Evolutionary conservation across 2,888 invertebrate species (phyloP).

Genomic region (Polyommatus icarus): DNA sequence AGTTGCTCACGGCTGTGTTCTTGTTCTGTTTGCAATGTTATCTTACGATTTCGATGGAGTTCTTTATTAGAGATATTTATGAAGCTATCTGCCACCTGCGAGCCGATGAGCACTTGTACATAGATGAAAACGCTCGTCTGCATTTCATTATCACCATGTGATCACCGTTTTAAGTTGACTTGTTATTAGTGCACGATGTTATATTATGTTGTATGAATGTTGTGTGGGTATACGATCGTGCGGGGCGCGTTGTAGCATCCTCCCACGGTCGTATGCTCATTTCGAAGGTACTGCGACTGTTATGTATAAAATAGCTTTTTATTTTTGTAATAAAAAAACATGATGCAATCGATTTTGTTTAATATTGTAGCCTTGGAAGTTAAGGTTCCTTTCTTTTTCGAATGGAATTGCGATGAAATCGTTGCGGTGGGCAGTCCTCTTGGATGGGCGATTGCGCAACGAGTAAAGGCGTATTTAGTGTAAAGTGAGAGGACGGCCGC

Average conservation of each 20-base stretch:
- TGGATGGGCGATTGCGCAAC: conserved; percentile 43
- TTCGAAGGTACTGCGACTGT: conserved; percentile 64
- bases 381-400: conserved; percentile 30
- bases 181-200: conserved; percentile 79
- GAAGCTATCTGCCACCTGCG: conserved; percentile 49
- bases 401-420: conserved; percentile 25
- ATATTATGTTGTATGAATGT: conserved; percentile 66
- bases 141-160: conserved; percentile 49
- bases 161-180: conserved; percentile 64
- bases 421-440: conserved; percentile 14
- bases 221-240: conserved; percentile 22
- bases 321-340: conserved; percentile 69
- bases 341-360: conserved; percentile 66
- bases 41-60: conserved; percentile 29
- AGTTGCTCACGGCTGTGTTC: not conserved
- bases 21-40: not conserved
- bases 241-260: conserved; percentile 12
- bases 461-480: conserved; percentile 37
- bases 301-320: conserved; percentile 73
- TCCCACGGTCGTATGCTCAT: conserved; percentile 17
- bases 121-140: conserved; percentile 62
- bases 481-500: conserved; percentile 35
- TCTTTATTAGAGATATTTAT: conserved; percentile 24
- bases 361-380: conserved; percentile 38
- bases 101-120: conserved; percentile 60